Evolutionary conservation across 2,888 invertebrate genomes (phyloP).

Genomic region (Bellardia bayeri): DNA sequence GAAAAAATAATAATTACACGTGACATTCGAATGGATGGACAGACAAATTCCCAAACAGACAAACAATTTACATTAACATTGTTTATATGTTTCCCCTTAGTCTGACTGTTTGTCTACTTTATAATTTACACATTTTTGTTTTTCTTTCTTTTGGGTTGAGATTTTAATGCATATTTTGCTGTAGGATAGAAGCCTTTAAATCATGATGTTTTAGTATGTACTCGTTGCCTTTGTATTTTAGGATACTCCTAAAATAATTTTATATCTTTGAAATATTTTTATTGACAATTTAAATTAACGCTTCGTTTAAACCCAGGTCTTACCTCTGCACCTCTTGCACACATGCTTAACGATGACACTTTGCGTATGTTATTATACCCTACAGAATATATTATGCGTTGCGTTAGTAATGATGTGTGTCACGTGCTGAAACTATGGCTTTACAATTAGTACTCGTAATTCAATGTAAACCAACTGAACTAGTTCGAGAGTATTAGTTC

Average conservation of each 20-base stretch:
- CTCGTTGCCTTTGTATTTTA: background rate
- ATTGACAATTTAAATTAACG: conserved; percentile 63
- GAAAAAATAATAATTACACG: conserved; percentile 70
- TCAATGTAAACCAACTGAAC: too few species aligned
- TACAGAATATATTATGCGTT: background rate
- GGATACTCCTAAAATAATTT: conserved; percentile 11
- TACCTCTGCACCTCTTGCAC: background rate
- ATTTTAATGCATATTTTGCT: conserved; percentile 1
- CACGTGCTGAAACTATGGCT: too few species aligned
- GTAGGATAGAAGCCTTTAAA: conserved; percentile 7
- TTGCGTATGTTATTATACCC: conserved; percentile 3
- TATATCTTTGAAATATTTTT: conserved; percentile 54
- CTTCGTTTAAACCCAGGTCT: background rate
- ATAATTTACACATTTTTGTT: conserved; percentile 24
- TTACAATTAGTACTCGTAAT: too few species aligned
- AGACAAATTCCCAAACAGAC: conserved; percentile 12
- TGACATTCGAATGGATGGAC: conserved; percentile 39
- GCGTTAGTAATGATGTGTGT: too few species aligned
- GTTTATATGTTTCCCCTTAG: conserved; percentile 1
- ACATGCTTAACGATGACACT: conserved; percentile 17
- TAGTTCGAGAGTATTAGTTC: too few species aligned
- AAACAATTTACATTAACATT: conserved; percentile 16
- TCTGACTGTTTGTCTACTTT: background rate
- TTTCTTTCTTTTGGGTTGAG: background rate
- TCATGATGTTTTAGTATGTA: background rate